Evolutionary conservation across 2,888 invertebrate genomes (phyloP), one percentile per base, ranked within the genome.

Genomic region (Heteropelma amictum): DNA sequence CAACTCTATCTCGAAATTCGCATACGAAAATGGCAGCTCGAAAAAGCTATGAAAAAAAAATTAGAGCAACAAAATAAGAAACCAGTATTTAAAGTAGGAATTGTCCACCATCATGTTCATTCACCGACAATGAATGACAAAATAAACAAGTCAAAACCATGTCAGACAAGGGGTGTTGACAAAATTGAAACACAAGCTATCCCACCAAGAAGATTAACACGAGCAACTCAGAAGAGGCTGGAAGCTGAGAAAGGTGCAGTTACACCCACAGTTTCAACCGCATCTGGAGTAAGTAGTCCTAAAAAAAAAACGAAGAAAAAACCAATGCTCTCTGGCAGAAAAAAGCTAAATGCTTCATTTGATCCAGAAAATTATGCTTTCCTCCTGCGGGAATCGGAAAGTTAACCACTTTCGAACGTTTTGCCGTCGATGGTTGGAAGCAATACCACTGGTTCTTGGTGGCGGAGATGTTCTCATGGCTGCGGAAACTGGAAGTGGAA

Each of bases 401-500:
- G n/a, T n/a, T n/a, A n/a, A n/a, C n/a, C n/a, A n/a, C n/a, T n/a
- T n/a, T n/a, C n/a, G n/a, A n/a, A n/a, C n/a, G n/a, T n/a, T n/a
- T n/a, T n/a, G n/a, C n/a, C n/a, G n/a, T n/a, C n/a, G n/a, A n/a
- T n/a, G n/a, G n/a, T n/a, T n/a, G 0, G 99, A 99, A 91, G 98
- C 98, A 0, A 96, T 99, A 86, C 99, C 99, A 1, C 91, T 99
- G 56, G 97, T 99, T 86, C 91, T 99, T 19, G 99, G 99, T 17
- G 99, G 99, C 33, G 99, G 99, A 70, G 99, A 99, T 92, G 98
- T 99, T 0, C 91, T 99, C 21, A 99, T 99, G 98, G 99, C 99
- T 69, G 99, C 99, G 3, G 99, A 99, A 91, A 99, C 99, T 21
- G 99, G 99, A 10, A 98, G 98, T 86, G 99, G 97, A 45, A 98